Base-by-base conservation (phyloP, 2,797 vertebrate genomes). In the Myripristis murdjan region DNA sequence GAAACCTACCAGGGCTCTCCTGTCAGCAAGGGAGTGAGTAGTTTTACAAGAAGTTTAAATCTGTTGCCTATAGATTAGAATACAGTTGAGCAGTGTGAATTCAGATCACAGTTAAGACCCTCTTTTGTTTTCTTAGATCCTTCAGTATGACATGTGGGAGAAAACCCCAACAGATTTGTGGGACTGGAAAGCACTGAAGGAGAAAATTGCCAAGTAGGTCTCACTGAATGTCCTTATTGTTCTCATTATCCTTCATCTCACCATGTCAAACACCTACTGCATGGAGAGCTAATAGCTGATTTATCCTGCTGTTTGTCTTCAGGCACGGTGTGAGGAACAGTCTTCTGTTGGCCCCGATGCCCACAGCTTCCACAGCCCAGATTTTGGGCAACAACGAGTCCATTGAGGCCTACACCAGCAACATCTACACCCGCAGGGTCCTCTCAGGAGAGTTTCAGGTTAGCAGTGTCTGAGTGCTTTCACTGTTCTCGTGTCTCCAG, bases 361-460 rank as follows among this genome's bases (percentile, higher is more conserved):
- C 98, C 7, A 99, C 98, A 0, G 98, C 98, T 3, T 99, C 98
- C 62, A 99, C 98, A 2, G 98, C 98, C 69, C 98, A 99, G 94
- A 99, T 99, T 83, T 81, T 99, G 86, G 98, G 98, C 49, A 99
- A 99, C 88, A 99, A 99, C 0, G 98, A 99, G 73, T 98, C 98
- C 63, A 96, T 99, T 4, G 98, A 99, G 86, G 93, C 98, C 12
- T 99, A 99, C 84, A 99, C 98, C 81, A 99, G 98, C 83, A 99
- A 99, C 92, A 96, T 99, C 92, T 99, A 99, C 86, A 99, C 97
- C 0, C 97, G 97, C 79, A 92, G 98, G 59, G 98, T 99, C 4
- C 95, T 99, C 59, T 99, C 98, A 0, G 98, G 98, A 70, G 98
- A 99, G 93, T 99, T 99, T 84, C 98, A 99, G 91, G 91, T 92